These are phyloP conservation scores for Asobara japonica DNA, from an alignment of 1,140 invertebrate genomes.

Conservation along the genomic window DNA sequence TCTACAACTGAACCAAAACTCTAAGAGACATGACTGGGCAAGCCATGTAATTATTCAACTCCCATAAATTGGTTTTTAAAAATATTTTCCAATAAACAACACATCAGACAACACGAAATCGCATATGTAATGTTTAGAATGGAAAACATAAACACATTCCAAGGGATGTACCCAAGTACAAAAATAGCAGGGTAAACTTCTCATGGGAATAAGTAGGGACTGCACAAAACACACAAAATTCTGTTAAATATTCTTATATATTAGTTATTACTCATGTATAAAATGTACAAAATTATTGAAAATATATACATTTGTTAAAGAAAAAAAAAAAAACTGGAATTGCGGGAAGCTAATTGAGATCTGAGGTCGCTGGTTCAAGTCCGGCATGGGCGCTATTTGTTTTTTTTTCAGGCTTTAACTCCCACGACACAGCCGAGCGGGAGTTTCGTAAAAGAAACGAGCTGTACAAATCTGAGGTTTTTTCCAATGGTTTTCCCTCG, in stretches of 20 bases:
- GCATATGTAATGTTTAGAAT: background rate
- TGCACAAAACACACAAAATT: background rate
- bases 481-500: too few species aligned
- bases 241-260: background rate
- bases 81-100: background rate
- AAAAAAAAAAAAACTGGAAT: too few species aligned
- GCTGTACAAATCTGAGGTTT: too few species aligned
- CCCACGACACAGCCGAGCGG: too few species aligned
- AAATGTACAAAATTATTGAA: too few species aligned
- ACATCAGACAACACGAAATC: background rate
- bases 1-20: background rate
- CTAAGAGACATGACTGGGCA: too few species aligned
- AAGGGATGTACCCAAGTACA: background rate
- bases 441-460: too few species aligned
- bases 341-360: too few species aligned
- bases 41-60: background rate
- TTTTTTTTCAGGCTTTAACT: too few species aligned
- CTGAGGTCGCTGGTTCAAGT: too few species aligned
- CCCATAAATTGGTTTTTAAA: background rate
- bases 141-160: background rate
- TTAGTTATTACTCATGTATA: background rate
- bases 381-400: too few species aligned
- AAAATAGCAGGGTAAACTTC: background rate
- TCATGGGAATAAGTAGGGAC: background rate
- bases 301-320: too few species aligned